Evolutionary conservation across 2,797 vertebrate species (phyloP).

Genomic region (Hephaestus fuliginosus): DNA sequence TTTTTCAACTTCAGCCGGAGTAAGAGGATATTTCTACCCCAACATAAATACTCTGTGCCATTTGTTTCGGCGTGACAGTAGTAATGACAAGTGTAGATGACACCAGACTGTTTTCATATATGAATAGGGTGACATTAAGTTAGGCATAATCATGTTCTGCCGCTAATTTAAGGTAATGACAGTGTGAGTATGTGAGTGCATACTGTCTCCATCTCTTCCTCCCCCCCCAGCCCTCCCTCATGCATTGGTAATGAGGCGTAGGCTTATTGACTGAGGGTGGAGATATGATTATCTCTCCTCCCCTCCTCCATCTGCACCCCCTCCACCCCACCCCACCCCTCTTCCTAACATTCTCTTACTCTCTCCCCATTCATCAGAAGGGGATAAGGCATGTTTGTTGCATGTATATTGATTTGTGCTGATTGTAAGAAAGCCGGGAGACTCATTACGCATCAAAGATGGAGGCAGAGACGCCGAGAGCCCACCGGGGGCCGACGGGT

Average conservation of each 20-base stretch:
- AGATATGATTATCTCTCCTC: slow-evolving; percentile 78
- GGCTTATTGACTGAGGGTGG: slow-evolving; percentile 77
- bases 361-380: slow-evolving; percentile 66
- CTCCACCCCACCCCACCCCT: background rate
- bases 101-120: slow-evolving; percentile 54
- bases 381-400: slow-evolving; percentile 66
- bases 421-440: slow-evolving; percentile 60
- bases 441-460: slow-evolving; percentile 65
- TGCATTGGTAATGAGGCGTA: slow-evolving; percentile 79
- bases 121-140: slow-evolving; percentile 63
- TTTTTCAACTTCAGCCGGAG: background rate
- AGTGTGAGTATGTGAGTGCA: slow-evolving; percentile 66
- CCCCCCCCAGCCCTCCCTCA: slow-evolving; percentile 57
- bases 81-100: slow-evolving; percentile 36
- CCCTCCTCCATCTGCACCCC: slow-evolving; percentile 12
- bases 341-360: slow-evolving; percentile 29
- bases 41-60: slow-evolving; percentile 22
- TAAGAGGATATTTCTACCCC: background rate
- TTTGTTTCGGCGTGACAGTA: background rate
- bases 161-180: slow-evolving; percentile 77
- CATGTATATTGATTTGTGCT: slow-evolving; percentile 76
- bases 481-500: slow-evolving; percentile 23
- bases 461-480: slow-evolving; percentile 24
- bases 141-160: slow-evolving; percentile 68
- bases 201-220: slow-evolving; percentile 51